Evolutionary conservation across 2,888 invertebrate species (phyloP), one percentile per base, ranked within the genome.

Genomic region (Cerastoderma edule): DNA sequence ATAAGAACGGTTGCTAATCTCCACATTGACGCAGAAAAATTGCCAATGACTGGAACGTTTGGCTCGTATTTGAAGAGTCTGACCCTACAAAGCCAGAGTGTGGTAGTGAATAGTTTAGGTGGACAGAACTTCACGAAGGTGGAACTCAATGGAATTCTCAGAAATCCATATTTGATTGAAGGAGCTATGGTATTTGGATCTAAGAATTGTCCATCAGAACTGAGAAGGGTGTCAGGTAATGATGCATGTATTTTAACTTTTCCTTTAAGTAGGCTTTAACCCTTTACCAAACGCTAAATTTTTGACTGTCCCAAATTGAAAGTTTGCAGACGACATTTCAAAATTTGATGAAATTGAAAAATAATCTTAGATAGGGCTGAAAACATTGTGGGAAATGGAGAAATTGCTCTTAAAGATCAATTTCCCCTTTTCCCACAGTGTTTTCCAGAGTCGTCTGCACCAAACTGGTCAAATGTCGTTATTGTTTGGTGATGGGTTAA

Each of bases 201-300:
- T 19, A 33, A 35, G 57, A 57, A 19, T 13, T 81, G 80, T 67
- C 39, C 65, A 2, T 75, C 75, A 72, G 80, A 78, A 44, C 24
- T 81, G 54, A 57, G 75, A 16, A 53, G 75, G 33, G 30, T 66
- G 24, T 30, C 32, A 67, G 80, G 80, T 81, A 60, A 75, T 10
- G n/a, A n/a, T n/a, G n/a, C n/a, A n/a, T n/a, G n/a, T n/a, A n/a
- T n/a, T 67, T 30, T 28, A 13, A 63, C 19, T 16, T 28, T 44
- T 10, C 6, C 39, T 64, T 10, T 19, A 50, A 39, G 39, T 16
- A 8, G 10, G 10, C 16, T 39, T 39, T 39, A 39, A 39, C 39
- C 39, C 39, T 39, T 39, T 39, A 8, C 8, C 39, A 39, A 8
- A 39, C 16, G n/a, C n/a, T n/a, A n/a, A n/a, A n/a, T n/a, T n/a